Conservation (phyloP, 1,140 invertebrate genomes). For the Aphelinus certus region DNA sequence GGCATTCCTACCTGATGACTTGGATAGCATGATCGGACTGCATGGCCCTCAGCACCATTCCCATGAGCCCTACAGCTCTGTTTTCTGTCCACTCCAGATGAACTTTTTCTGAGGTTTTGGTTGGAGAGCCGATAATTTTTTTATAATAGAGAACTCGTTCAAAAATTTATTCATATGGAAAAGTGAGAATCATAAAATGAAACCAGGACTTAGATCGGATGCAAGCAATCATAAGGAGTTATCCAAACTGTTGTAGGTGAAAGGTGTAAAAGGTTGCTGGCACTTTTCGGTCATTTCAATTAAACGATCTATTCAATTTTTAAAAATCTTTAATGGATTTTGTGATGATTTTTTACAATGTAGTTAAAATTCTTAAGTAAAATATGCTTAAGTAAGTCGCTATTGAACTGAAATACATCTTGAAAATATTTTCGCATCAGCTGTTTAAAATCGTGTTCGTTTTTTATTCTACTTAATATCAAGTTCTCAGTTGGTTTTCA, state of each 20-base stretch:
- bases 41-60: neutral
- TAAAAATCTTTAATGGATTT: neutral
- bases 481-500: neutral
- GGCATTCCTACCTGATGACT: too few relatives aligned
- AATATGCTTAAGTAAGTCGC: constrained; percentile 3
- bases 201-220: neutral
- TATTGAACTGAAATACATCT: constrained; percentile 1
- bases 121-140: neutral
- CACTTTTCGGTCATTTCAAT: neutral
- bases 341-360: constrained; percentile 5
- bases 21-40: neutral
- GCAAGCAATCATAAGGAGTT: neutral
- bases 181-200: neutral
- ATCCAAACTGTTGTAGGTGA: neutral
- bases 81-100: constrained; percentile 19
- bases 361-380: constrained; percentile 18
- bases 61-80: neutral
- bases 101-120: neutral
- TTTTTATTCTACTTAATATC: neutral
- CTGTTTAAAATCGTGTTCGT: neutral
- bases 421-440: constrained; percentile 1
- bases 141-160: neutral
- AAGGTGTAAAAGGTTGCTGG: neutral
- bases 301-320: neutral
- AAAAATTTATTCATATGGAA: neutral